phyloP scores from a whole-genome alignment of 2,888 invertebrate genomes.

The Pimpla rufipes region DNA sequence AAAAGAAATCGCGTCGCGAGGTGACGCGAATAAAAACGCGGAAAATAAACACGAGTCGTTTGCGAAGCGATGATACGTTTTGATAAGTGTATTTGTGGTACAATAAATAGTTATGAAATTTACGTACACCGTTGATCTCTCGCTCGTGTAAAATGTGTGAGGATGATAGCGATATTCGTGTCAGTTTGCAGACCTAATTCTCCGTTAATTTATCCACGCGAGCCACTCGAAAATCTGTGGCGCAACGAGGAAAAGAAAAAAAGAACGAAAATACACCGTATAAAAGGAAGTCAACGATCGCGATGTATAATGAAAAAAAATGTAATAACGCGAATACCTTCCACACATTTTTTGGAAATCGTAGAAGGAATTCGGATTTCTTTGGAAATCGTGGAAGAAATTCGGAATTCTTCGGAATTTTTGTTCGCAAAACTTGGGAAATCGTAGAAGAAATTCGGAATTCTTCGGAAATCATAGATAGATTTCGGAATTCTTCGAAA shows the following conservation, averaged over 20 bases:
- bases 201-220: not conserved
- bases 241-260: not conserved
- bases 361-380: too few species aligned
- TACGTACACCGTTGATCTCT: not conserved
- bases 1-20: too few species aligned
- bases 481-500: too few species aligned
- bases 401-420: too few species aligned
- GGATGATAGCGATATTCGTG: not conserved
- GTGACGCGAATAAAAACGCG: too few species aligned
- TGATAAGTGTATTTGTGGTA: conserved; percentile 4
- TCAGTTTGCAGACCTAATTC: not conserved
- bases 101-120: not conserved
- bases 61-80: not conserved
- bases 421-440: too few species aligned
- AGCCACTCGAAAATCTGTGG: not conserved
- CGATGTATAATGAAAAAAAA: not conserved
- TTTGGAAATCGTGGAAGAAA: too few species aligned
- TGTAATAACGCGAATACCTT: too few species aligned
- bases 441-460: too few species aligned
- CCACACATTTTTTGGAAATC: too few species aligned
- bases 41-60: not conserved
- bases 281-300: not conserved
- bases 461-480: too few species aligned
- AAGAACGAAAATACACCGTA: not conserved
- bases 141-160: not conserved